These are phyloP conservation scores for Platynereis dumerilii DNA, from an alignment of 2,888 invertebrate species.

Conservation along the genomic window DNA sequence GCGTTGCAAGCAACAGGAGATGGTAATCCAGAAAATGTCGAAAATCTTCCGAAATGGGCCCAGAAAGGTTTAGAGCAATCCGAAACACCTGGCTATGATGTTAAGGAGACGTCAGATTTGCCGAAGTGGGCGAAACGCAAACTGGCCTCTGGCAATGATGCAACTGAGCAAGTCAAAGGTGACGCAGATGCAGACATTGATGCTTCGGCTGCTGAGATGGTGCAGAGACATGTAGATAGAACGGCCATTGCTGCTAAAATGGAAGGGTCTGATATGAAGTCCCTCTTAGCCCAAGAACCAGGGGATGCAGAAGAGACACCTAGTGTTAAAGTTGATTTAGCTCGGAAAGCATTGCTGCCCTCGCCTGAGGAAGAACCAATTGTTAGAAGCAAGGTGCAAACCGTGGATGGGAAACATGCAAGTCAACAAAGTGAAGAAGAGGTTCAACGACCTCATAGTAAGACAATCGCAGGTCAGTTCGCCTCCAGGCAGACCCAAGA, in stretches of 20 bases:
- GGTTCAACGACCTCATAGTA: background rate
- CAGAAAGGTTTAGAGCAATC: constrained; percentile 16
- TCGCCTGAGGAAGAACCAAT: background rate
- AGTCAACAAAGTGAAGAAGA: background rate
- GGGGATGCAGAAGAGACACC: background rate
- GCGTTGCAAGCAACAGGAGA: background rate
- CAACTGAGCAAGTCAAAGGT: background rate
- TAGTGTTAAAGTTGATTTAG: background rate
- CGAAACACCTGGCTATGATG: constrained; percentile 15
- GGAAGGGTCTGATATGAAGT: background rate
- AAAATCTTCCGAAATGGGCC: constrained; percentile 37
- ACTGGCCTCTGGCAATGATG: constrained; percentile 4
- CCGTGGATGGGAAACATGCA: background rate
- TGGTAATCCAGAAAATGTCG: background rate
- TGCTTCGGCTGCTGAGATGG: background rate
- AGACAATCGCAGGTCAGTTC: constrained; percentile 6
- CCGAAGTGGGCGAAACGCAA: constrained; percentile 41
- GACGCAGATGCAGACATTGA: background rate
- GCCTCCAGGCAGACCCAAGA: constrained; percentile 10
- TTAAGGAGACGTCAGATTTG: constrained; percentile 21
- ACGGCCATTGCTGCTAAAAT: background rate
- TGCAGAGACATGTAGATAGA: background rate
- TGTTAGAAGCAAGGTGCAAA: background rate
- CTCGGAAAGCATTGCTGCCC: background rate
- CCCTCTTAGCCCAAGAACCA: background rate